Evolutionary conservation across 2,888 invertebrate genomes (phyloP).

Genomic region (Ennomos quercinarius): DNA sequence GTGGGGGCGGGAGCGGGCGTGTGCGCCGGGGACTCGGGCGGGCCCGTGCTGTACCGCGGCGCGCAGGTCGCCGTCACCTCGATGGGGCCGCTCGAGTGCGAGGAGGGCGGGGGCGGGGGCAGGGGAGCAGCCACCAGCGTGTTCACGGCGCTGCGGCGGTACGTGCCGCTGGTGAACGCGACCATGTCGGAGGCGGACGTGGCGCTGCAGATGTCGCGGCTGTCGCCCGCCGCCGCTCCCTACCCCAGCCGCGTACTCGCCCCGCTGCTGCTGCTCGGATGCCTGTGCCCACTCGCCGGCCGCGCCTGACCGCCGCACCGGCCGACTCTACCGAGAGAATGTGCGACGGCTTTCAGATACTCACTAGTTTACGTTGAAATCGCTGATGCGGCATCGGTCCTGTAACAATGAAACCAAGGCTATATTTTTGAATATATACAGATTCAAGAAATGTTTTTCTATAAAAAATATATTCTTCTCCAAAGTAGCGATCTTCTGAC

Average conservation of each 20-base stretch:
- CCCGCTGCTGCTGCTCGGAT: constrained; percentile 5
- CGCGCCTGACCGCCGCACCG: background rate
- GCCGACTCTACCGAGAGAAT: background rate
- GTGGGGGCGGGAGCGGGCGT: constrained; percentile 51
- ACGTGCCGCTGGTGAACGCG: constrained; percentile 62
- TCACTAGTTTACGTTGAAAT: constrained; percentile 9
- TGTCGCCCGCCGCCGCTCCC: constrained; percentile 13
- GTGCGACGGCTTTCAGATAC: background rate
- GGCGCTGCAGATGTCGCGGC: constrained; percentile 16
- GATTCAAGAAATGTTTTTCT: too few relatives aligned
- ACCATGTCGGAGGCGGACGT: constrained; percentile 60
- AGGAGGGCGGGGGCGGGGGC: constrained; percentile 30
- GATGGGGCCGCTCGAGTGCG: constrained; percentile 36
- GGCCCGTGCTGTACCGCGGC: constrained; percentile 63
- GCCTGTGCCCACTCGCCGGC: background rate
- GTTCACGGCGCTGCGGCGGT: constrained; percentile 65
- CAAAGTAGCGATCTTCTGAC: too few relatives aligned
- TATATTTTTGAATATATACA: too few relatives aligned
- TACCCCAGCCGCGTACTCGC: constrained; percentile 2
- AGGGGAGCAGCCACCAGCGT: constrained; percentile 61
- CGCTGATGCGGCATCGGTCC: constrained; percentile 27
- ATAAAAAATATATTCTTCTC: too few relatives aligned
- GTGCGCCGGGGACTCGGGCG: constrained; percentile 77
- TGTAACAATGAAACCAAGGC: constrained; percentile 17
- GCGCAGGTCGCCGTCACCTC: constrained; percentile 47